phyloP scores from a whole-genome alignment of 1,140 invertebrate genomes.

The Ceratina japonica region DNA sequence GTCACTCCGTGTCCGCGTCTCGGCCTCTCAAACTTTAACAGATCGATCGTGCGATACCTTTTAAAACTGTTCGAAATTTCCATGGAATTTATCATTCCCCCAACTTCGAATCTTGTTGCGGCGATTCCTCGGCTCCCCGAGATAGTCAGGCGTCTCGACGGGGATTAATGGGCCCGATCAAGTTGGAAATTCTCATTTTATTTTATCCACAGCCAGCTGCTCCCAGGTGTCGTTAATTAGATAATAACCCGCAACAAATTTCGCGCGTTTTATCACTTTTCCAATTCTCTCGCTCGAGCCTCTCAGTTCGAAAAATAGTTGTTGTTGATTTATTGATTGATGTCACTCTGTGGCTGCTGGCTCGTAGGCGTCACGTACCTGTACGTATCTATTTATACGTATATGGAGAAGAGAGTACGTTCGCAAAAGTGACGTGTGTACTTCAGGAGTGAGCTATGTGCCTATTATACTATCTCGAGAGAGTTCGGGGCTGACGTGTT shows the following conservation, averaged over 20 bases:
- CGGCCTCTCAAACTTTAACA: conserved; percentile 16
- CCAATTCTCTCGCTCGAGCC: too few species aligned
- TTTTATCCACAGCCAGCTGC: background rate
- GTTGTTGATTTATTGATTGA: background rate
- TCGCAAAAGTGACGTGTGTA: background rate
- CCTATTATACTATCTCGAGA: background rate
- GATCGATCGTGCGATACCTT: conserved; percentile 10
- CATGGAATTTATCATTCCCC: conserved; percentile 21
- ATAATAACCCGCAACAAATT: background rate
- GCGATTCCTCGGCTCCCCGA: background rate
- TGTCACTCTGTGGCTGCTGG: too few species aligned
- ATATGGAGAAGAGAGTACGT: background rate
- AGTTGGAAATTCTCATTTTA: conserved; percentile 14
- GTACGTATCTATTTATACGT: too few species aligned
- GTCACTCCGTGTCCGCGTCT: background rate
- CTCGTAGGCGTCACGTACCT: too few species aligned
- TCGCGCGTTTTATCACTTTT: background rate
- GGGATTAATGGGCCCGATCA: conserved; percentile 12
- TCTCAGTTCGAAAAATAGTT: too few species aligned
- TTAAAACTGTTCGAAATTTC: conserved; percentile 19
- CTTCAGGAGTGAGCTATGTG: background rate
- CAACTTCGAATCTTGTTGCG: conserved; percentile 14
- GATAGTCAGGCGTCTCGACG: background rate
- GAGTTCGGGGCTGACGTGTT: background rate
- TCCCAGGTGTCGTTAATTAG: conserved; percentile 1